A percentile compares a stretch with the other conserved stretches of the same genome.
These are phyloP conservation scores for Eospalax fontanierii DNA, from an alignment of 2,797 vertebrate genomes.

Conservation along the genomic window DNA sequence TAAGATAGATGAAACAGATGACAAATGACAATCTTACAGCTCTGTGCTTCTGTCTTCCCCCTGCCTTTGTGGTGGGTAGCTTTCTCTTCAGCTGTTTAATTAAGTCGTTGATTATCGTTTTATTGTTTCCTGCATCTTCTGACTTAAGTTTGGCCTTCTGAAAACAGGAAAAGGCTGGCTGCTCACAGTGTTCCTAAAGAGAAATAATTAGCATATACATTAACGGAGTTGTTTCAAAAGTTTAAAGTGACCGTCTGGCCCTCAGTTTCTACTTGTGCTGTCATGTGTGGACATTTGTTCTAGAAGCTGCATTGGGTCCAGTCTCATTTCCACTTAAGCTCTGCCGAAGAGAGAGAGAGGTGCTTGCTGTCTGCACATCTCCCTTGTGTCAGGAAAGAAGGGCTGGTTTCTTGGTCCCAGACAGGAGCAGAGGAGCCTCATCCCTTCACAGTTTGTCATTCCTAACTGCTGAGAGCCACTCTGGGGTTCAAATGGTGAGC, in stretches of 20 bases:
- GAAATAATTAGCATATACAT: slow-evolving; percentile 20
- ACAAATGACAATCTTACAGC: slow-evolving; percentile 66
- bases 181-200: slow-evolving; percentile 87
- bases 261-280: neutral
- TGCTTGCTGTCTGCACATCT: neutral
- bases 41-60: slow-evolving; percentile 3
- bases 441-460: neutral
- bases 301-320: neutral
- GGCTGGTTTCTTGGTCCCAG: neutral
- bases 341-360: neutral
- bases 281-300: neutral
- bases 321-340: neutral
- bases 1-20: neutral
- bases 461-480: neutral
- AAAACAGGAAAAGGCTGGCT: slow-evolving; percentile 88
- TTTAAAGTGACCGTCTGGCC: neutral
- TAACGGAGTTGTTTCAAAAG: neutral
- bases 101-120: neutral
- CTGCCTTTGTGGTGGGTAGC: slow-evolving; percentile 35
- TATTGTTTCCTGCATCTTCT: slow-evolving; percentile 11
- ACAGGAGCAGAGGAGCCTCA: neutral
- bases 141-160: slow-evolving; percentile 84
- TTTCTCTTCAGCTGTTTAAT: slow-evolving; percentile 73
- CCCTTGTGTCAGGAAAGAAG: neutral
- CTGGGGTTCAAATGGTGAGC: neutral